Conservation (phyloP, 2,113 vertebrate genomes). For the Myodes glareolus region DNA sequence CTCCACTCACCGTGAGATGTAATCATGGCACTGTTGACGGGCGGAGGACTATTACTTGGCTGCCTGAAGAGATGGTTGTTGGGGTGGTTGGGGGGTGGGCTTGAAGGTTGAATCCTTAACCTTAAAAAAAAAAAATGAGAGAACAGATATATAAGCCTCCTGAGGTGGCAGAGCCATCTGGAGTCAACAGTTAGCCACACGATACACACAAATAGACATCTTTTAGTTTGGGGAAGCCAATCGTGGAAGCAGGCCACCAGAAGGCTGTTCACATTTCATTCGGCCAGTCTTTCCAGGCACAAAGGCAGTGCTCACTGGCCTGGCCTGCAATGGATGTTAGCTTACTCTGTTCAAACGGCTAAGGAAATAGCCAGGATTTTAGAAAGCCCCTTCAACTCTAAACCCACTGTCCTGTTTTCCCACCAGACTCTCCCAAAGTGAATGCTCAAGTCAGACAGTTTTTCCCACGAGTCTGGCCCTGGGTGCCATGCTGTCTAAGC, state of each 20-base stretch:
- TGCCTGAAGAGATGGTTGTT: constrained; percentile 98
- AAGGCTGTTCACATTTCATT: neutral
- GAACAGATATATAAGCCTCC: constrained; percentile 33
- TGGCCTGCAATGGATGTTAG: neutral
- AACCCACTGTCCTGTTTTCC: neutral
- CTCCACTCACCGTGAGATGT: constrained; percentile 91
- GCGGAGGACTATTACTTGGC: constrained; percentile 95
- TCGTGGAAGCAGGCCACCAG: neutral
- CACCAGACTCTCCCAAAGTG: neutral
- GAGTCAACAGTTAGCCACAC: neutral
- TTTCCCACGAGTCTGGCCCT: neutral
- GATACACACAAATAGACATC: neutral
- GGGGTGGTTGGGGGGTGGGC: constrained; percentile 96
- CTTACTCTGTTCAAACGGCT: neutral
- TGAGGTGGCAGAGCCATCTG: neutral
- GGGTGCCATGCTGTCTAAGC: neutral
- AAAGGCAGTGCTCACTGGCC: neutral
- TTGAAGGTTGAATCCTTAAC: constrained; percentile 98
- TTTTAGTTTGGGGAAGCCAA: neutral
- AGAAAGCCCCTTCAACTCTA: neutral
- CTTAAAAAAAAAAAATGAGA: constrained; percentile 85
- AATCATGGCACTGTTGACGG: constrained; percentile 91
- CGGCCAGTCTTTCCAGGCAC: neutral
- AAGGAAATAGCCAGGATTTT: neutral
- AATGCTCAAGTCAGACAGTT: neutral